Conservation (phyloP, 2,888 invertebrate species). For the Leptopilina syphax region DNA sequence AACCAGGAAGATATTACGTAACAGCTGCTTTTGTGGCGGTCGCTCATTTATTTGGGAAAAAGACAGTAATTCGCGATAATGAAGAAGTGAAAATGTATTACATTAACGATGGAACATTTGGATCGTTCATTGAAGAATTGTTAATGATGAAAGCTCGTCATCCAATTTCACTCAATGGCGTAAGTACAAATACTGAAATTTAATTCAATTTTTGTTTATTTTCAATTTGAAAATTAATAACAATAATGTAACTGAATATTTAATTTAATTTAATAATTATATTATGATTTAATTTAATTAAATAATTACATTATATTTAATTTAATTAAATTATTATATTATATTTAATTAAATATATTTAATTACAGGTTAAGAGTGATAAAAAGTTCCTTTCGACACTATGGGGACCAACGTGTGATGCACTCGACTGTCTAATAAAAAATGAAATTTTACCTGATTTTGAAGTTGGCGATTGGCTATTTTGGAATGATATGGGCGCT, state of each 20-base stretch:
- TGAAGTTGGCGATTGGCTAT: slow-evolving; percentile 81
- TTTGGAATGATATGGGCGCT: slow-evolving; percentile 82
- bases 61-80: slow-evolving; percentile 67
- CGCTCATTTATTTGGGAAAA: slow-evolving; percentile 79
- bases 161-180: slow-evolving; percentile 59
- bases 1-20: slow-evolving; percentile 83
- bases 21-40: slow-evolving; percentile 81
- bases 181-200: slow-evolving; percentile 40
- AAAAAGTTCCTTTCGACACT: slow-evolving; percentile 70
- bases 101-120: slow-evolving; percentile 82
- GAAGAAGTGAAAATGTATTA: slow-evolving; percentile 78
- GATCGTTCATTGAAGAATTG: slow-evolving; percentile 80
- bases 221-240: too few species aligned
- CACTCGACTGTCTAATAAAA: slow-evolving; percentile 79
- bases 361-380: slow-evolving; percentile 54
- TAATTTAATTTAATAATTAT: too few species aligned
- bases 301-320: too few species aligned
- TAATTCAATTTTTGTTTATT: too few species aligned
- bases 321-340: too few species aligned
- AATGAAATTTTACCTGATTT: slow-evolving; percentile 78
- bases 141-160: slow-evolving; percentile 58
- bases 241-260: too few species aligned
- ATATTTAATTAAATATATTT: too few species aligned
- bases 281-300: too few species aligned
- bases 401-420: slow-evolving; percentile 84